Evolutionary conservation across 2,888 invertebrate species (phyloP).

Genomic region (Antheraea assamensis): DNA sequence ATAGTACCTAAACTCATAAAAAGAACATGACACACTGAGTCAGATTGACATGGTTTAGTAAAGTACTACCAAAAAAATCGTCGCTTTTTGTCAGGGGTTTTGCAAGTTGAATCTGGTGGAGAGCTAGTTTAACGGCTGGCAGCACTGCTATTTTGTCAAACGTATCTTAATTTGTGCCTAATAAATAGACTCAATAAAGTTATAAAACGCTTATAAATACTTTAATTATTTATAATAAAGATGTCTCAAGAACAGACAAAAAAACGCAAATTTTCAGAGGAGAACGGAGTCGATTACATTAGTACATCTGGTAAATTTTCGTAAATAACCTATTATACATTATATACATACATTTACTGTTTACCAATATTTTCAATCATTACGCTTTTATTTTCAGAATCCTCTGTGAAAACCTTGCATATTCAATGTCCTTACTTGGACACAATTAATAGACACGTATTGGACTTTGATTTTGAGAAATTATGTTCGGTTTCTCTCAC

Average conservation of each 20-base stretch:
- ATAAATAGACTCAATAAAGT: background rate
- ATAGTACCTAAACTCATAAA: too few relatives aligned
- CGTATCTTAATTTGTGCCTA: background rate
- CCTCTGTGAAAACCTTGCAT: constrained; percentile 51
- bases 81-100: too few relatives aligned
- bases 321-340: constrained; percentile 43
- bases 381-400: constrained; percentile 48
- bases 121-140: too few relatives aligned
- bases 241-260: constrained; percentile 50
- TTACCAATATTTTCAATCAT: constrained; percentile 15
- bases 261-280: constrained; percentile 60
- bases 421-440: constrained; percentile 97
- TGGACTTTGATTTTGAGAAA: constrained; percentile 99
- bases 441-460: constrained; percentile 97
- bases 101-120: too few relatives aligned
- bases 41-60: too few relatives aligned
- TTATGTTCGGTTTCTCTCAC: constrained; percentile 98
- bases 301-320: constrained; percentile 43
- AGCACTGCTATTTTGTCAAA: too few relatives aligned
- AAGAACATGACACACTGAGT: too few relatives aligned
- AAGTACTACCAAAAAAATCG: too few relatives aligned
- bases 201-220: background rate
- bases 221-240: constrained; percentile 15
- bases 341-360: constrained; percentile 1
- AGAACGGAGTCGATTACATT: constrained; percentile 57